Conservation (phyloP, 2,113 vertebrate species). For the Copsychus sechellarum region DNA sequence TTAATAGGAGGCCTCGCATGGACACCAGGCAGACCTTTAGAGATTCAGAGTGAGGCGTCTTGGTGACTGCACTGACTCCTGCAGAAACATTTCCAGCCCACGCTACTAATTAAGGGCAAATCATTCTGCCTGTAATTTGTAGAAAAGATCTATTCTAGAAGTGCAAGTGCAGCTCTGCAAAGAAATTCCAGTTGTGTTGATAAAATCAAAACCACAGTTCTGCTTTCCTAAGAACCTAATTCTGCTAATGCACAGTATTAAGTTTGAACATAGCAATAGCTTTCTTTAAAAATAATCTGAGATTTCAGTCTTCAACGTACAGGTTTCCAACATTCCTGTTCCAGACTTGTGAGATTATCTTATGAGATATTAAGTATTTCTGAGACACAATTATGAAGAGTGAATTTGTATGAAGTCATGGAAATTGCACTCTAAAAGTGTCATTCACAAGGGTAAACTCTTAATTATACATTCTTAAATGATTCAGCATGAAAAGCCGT, state of each 20-base stretch:
- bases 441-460: not conserved
- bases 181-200: not conserved
- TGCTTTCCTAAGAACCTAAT: not conserved
- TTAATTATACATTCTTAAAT: not conserved
- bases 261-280: not conserved
- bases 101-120: not conserved
- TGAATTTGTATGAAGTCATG: not conserved
- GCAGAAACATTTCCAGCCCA: not conserved
- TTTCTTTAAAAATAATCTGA: not conserved
- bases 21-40: not conserved
- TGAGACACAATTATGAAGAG: accelerated
- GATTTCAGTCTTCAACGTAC: not conserved
- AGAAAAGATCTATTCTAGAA: not conserved
- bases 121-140: not conserved
- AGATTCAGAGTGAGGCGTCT: not conserved
- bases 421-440: not conserved
- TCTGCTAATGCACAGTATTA: not conserved
- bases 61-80: not conserved
- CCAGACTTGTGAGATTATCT: not conserved
- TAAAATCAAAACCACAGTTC: not conserved
- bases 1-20: not conserved
- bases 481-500: not conserved
- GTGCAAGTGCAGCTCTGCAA: not conserved
- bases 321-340: not conserved
- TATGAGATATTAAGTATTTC: not conserved